phyloP scores from a whole-genome alignment of 2,888 invertebrate species.

The Eumacrocentrus americanus region DNA sequence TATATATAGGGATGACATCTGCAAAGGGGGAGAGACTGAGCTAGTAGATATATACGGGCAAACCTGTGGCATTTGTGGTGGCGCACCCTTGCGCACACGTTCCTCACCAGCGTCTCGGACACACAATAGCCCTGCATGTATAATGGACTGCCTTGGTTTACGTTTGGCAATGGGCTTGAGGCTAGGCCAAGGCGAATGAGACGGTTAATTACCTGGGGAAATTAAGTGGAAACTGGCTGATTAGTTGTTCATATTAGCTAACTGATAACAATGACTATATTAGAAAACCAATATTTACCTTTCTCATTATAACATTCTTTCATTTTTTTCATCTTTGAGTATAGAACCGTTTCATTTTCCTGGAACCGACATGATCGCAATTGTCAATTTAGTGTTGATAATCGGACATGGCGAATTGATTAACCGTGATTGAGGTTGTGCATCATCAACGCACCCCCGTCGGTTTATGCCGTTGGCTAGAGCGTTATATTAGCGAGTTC shows the following conservation, averaged over 20 bases:
- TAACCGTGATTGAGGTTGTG: background rate
- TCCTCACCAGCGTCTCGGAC: slow-evolving; percentile 41
- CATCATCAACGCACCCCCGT: background rate
- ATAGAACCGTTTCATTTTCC: background rate
- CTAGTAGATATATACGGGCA: no score
- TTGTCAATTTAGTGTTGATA: background rate
- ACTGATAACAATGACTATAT: slow-evolving; percentile 35
- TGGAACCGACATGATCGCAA: background rate
- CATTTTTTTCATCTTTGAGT: background rate
- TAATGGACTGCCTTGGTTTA: slow-evolving; percentile 53
- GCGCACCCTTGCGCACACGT: no score
- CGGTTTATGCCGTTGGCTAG: background rate
- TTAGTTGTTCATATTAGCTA: slow-evolving; percentile 52
- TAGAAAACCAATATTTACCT: background rate
- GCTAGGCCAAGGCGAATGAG: slow-evolving; percentile 49
- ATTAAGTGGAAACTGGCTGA: slow-evolving; percentile 60
- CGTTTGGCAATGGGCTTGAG: slow-evolving; percentile 49
- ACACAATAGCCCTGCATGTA: slow-evolving; percentile 53
- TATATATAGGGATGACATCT: no score
- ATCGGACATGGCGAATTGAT: background rate
- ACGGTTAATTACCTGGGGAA: slow-evolving; percentile 58
- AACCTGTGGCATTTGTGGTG: no score
- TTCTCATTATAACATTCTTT: no score
- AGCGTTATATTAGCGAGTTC: slow-evolving; percentile 1
- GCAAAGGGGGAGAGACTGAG: no score